Base-by-base conservation (phyloP, 2,888 invertebrate species). In the Archaeoteleia sp. region DNA sequence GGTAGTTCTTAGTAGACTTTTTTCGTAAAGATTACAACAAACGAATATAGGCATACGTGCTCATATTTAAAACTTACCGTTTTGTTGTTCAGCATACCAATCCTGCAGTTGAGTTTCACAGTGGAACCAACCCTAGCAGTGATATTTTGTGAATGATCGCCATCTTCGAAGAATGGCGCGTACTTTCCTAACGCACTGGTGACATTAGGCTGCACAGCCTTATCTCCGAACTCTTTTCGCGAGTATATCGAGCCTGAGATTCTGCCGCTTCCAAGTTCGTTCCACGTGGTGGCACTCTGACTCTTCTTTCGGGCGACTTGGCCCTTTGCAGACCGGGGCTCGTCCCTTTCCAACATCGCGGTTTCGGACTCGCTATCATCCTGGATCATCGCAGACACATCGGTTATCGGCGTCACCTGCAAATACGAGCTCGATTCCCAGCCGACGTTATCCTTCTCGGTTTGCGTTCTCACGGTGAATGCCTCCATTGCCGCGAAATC, bases 141-240 rank as follows among this genome's bases (percentile, higher is more conserved):
- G 57, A 89, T 84, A 75, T 89, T 89, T 71, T 86, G 82, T 30
- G 87, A 87, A 55, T 87, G 88, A 13, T 86, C 84, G 55, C 89
- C 89, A 71, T 89, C 89, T 78, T 89, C 88, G 80, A 90, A 90
- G 80, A 88, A 90, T 1, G 90, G 90, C 1, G 88, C 86, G 43
- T 82, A 86, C 58, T 85, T 85, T 8, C 85, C 85, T 23, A 82
- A 77, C 15, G 81, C 83, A 53, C 82, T 83, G 55, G 81, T 76
- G 2, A 82, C 74, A 58, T 82, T 83, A 4, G 84, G 84, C 51
- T 82, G 60, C n/a, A 78, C 67, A 39, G 79, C 53, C 43, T 51
- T 70, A 4, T 70, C 70, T 20, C 60, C 62, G 4, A 68, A n/a
- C 17, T 60, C 53, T 25, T 63, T 69, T 12, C 68, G 55, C 14